phyloP scores from a whole-genome alignment of 2,113 vertebrate genomes.

The Balaeniceps rex region DNA sequence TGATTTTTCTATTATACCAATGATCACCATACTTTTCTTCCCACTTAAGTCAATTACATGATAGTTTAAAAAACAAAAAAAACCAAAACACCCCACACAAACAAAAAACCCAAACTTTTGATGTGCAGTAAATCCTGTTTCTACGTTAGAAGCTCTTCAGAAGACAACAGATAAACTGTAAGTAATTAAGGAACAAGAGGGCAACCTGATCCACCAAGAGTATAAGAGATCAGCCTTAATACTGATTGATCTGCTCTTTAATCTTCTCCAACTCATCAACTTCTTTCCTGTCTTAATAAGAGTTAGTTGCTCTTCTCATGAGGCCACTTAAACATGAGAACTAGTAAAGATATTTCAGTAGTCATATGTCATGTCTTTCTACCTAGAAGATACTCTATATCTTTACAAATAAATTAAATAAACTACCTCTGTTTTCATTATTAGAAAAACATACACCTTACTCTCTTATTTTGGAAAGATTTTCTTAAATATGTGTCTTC shows the following conservation, averaged over 20 bases:
- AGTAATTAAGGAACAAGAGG: conserved; percentile 28
- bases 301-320: conserved; percentile 21
- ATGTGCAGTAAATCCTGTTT: not conserved
- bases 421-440: not conserved
- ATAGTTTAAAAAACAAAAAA: not conserved
- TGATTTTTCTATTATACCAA: not conserved
- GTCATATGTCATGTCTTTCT: not conserved
- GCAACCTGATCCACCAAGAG: not conserved
- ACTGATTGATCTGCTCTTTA: conserved; percentile 22
- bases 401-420: not conserved
- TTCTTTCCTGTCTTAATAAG: conserved; percentile 17
- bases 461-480: not conserved
- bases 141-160: not conserved
- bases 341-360: not conserved
- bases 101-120: not conserved
- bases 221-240: not conserved
- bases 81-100: too few species aligned
- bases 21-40: not conserved
- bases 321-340: not conserved
- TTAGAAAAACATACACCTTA: not conserved
- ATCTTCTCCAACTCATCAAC: conserved; percentile 40
- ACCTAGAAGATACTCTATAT: not conserved
- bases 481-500: not conserved
- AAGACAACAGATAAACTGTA: not conserved
- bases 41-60: not conserved